These are phyloP conservation scores for Eulemur rubriventer DNA, from an alignment of 2,797 vertebrate species.

Conservation along the genomic window DNA sequence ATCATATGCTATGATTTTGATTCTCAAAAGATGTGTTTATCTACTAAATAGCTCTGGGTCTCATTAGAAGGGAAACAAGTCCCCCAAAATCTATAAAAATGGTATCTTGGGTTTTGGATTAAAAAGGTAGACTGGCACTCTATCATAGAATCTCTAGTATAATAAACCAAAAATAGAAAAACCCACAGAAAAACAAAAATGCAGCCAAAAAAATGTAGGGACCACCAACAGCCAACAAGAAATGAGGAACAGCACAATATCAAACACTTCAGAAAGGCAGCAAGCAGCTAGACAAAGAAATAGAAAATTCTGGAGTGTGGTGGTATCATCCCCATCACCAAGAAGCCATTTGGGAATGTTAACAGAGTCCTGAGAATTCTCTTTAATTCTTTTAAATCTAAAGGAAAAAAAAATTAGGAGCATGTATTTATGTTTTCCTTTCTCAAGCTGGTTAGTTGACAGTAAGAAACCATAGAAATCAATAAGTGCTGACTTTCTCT, in stretches of 20 bases:
- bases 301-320: neutral
- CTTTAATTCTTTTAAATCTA: neutral
- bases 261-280: neutral
- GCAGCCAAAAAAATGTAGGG: neutral
- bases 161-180: neutral
- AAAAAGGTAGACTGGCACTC: neutral
- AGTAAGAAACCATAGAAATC: neutral
- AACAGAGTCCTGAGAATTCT: neutral
- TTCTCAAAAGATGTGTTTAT: neutral
- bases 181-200: neutral
- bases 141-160: neutral
- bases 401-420: neutral
- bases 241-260: neutral
- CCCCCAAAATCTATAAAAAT: neutral
- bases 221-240: neutral
- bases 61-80: neutral
- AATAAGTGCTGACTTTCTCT: neutral
- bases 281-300: neutral
- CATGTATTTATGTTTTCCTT: neutral
- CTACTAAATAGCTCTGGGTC: neutral
- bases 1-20: neutral
- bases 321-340: neutral
- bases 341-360: neutral
- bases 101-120: neutral
- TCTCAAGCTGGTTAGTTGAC: neutral